Evolutionary conservation across 1,140 invertebrate species (phyloP).

Genomic region (Lycorma delicatula): DNA sequence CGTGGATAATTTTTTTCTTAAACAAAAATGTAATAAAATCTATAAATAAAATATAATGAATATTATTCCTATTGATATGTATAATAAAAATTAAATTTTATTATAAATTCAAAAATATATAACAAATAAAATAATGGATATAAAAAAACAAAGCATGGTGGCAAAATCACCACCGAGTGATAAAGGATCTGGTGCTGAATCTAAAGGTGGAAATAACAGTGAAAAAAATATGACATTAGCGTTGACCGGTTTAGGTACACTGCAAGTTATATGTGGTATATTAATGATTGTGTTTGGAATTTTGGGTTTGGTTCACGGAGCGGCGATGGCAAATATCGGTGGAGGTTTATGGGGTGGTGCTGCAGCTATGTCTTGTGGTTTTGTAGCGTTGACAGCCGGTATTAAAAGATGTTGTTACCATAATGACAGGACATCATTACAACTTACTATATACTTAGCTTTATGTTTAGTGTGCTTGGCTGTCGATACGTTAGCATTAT

Average conservation of each 20-base stretch:
- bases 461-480: conserved; percentile 46
- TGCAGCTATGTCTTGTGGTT: conserved; percentile 45
- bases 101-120: no score
- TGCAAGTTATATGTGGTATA: conserved; percentile 46
- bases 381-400: conserved; percentile 46
- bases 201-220: neutral
- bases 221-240: neutral
- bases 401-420: conserved; percentile 46
- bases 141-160: neutral
- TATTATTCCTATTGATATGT: no score
- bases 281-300: conserved; percentile 47
- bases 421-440: conserved; percentile 13
- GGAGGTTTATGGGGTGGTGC: conserved; percentile 52
- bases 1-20: no score
- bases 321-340: conserved; percentile 46
- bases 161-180: neutral
- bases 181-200: neutral
- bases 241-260: conserved; percentile 32
- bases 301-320: conserved; percentile 45
- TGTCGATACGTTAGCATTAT: conserved; percentile 47
- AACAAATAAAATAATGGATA: neutral
- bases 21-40: no score
- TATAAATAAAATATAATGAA: no score
- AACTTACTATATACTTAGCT: conserved; percentile 47
- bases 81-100: no score